These are phyloP conservation scores for Cheirogaleus major DNA, from an alignment of 2,797 vertebrate genomes.

Conservation along the genomic window DNA sequence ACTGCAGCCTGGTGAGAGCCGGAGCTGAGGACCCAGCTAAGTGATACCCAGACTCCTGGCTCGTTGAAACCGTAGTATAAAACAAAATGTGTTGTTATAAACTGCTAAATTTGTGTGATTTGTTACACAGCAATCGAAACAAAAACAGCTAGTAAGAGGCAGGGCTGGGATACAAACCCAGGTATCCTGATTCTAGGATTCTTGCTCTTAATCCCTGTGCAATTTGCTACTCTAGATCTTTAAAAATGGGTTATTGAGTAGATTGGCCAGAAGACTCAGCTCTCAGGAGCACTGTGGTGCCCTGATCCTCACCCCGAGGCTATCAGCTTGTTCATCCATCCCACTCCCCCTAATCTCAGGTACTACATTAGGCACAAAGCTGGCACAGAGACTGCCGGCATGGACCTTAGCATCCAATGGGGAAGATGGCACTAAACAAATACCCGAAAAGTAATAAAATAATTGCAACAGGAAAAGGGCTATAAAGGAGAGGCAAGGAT, in stretches of 20 bases:
- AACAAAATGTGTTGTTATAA: accelerated
- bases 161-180: background rate
- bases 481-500: background rate
- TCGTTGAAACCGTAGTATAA: background rate
- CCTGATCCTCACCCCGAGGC: background rate
- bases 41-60: background rate
- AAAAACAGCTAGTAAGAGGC: background rate
- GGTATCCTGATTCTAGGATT: background rate
- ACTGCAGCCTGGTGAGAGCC: background rate
- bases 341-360: background rate
- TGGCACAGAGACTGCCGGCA: background rate
- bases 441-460: background rate
- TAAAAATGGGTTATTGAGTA: background rate
- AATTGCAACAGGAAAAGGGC: background rate
- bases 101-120: background rate
- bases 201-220: no score
- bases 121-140: background rate
- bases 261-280: background rate
- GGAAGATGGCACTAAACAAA: background rate
- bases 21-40: background rate
- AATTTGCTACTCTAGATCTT: background rate
- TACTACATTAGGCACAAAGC: background rate
- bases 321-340: background rate
- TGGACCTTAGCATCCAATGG: background rate
- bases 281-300: background rate